Evolutionary conservation across 1,140 invertebrate species (phyloP), one percentile per base, ranked within the genome.

Genomic region (Scaptomyza graminum): DNA sequence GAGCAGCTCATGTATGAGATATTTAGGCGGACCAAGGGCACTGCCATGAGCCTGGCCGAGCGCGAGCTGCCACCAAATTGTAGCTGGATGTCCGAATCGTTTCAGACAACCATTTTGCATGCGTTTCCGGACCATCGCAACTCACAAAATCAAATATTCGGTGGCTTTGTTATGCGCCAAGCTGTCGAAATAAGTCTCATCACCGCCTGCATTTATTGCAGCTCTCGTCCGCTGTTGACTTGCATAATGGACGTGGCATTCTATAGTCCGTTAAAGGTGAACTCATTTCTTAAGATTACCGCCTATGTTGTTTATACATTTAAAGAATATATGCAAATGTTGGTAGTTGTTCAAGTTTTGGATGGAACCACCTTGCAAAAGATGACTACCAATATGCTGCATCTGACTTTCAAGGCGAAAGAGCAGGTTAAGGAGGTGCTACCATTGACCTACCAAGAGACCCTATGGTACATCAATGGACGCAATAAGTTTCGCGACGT

Each of bases 141-240:
- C 92, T 91, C 95, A 12, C 95, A 96, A 71, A 95, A 96, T 82
- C 96, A 95, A 83, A 95, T 97, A 13, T 97, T 97, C 92, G 96
- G 96, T 65, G 96, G 96, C 3, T 97, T 94, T 92, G 92, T 97
- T 15, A 96, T 97, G 95, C 92, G 96, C 47, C 93, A 94, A 63
- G 96, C 96, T 9, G 93, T 94, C 52, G 96, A 97, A 92, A 89
- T 96, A 8, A 95, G 94, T 12, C 95, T 93, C 93, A 93, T 94
- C 5, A 93, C 94, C 71, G 94, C 94, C 11, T 94, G 93, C 76
- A 79, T 89, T 85, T 93, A 90, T 84, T 94, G 94, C 31, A 93
- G 94, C 68, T 90, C 92, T 11, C 89, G 93, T 3, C 94, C 95
- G 0, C 87, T 90, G 31, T 78, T 95, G 2, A 82, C 93, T 39